phyloP scores from a whole-genome alignment of 1,140 invertebrate genomes.

The Leptonema lineaticorne region DNA sequence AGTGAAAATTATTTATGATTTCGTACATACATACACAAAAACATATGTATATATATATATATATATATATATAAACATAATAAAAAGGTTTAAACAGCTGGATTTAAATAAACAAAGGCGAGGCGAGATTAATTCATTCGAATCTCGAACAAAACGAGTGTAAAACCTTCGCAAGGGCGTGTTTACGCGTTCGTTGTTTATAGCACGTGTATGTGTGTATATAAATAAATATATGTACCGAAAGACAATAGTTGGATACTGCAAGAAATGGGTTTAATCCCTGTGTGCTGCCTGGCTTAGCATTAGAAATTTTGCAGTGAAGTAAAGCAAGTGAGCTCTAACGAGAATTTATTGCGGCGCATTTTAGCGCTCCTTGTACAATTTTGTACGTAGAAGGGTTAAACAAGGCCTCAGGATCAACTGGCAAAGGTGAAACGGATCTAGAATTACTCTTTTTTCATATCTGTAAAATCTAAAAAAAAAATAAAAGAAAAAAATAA shows the following conservation, averaged over 20 bases:
- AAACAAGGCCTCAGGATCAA: slow-evolving; percentile 14
- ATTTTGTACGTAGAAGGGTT: slow-evolving; percentile 10
- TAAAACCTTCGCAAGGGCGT: slow-evolving; percentile 18
- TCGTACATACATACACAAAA: no score
- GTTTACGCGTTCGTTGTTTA: slow-evolving; percentile 26
- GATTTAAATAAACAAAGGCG: background rate
- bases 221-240: no score
- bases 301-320: slow-evolving; percentile 38
- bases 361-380: slow-evolving; percentile 12
- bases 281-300: slow-evolving; percentile 33
- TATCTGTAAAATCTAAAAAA: background rate
- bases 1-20: no score
- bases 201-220: background rate
- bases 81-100: background rate
- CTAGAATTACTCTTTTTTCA: background rate
- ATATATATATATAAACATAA: no score
- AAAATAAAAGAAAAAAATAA: background rate
- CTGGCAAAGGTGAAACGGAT: slow-evolving; percentile 15
- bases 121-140: background rate
- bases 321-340: slow-evolving; percentile 32
- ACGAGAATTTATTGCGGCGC: slow-evolving; percentile 37
- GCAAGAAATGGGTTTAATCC: slow-evolving; percentile 38
- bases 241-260: slow-evolving; percentile 29
- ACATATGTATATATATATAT: no score
- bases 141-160: slow-evolving; percentile 8